Base-by-base conservation (phyloP, 2,888 invertebrate genomes). In the Lobophora halterata region DNA sequence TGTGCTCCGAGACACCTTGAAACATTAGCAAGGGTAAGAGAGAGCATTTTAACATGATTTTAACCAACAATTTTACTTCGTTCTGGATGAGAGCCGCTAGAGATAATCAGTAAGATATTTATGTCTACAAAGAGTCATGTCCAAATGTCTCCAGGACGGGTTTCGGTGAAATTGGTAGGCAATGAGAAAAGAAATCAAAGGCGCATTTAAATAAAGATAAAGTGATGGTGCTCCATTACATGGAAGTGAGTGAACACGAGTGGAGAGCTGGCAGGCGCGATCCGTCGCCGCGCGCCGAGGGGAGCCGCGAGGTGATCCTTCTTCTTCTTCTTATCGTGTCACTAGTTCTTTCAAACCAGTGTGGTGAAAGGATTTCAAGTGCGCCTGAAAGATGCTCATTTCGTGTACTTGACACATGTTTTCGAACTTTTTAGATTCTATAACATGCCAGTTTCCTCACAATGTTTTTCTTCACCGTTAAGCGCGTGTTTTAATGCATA, bases 161-260 rank as follows among this genome's bases (percentile, higher is more conserved):
- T 39, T 33, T 31, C 18, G 13, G 30, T 20, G 8, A 27, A 27
- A 29, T 24, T 17, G 13, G 24, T 20, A 10, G 7, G 17, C 33
- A 29, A 16, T 43, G 36, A 33, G 24, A 17, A 24, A 21, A 24
- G 28, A 33, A 32, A 18, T 35, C 27, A 41, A 41, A 41, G 35
- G 14, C 30, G 32, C 28, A 28, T 26, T 19, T 16, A n/a, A 16
- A 43, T 29, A 32, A 28, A 32, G 27, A 31, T 19, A 23, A 25
- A 31, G 26, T 9, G 41, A 32, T 32, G n/a, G n/a, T n/a, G 31
- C 25, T 28, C 33, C 42, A 42, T 32, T 14, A 27, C 23, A n/a
- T n/a, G n/a, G n/a, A 12, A 12, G 28, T 11, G 33, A 19, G 12
- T 10, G 19, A 35, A 41, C 34, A 31, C 19, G 21, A 31, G 27